Conservation (phyloP, 2,797 vertebrate genomes). For the Tamandua tetradactyla region DNA sequence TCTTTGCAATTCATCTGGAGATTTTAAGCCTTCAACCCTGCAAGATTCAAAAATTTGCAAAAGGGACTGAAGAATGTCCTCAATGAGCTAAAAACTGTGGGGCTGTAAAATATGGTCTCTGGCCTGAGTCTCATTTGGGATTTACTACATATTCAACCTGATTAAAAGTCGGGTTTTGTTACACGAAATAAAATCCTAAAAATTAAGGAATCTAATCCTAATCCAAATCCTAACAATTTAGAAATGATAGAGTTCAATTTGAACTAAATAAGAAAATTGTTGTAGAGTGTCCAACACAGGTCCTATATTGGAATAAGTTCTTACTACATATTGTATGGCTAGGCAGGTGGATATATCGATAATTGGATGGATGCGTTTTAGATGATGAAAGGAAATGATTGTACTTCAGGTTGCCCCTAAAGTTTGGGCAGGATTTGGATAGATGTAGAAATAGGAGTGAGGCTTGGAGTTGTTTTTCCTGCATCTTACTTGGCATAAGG, state of each 20-base stretch:
- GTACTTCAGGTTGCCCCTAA: not conserved
- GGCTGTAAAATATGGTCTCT: not conserved
- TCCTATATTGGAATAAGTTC: not conserved
- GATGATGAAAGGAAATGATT: not conserved
- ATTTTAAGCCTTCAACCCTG: not conserved
- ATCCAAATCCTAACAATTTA: conserved; percentile 12
- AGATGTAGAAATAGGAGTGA: not conserved
- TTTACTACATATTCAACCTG: not conserved
- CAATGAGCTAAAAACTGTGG: not conserved
- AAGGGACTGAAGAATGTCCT: not conserved
- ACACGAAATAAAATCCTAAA: too few species aligned
- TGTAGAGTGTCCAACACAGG: not conserved
- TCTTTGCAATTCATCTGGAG: conserved; percentile 35
- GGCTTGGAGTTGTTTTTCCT: not conserved
- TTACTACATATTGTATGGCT: not conserved
- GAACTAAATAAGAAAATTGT: not conserved
- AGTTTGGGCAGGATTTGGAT: not conserved
- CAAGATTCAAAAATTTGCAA: not conserved
- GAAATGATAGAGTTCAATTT: not conserved
- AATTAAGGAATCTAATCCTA: too few species aligned
- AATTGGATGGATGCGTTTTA: not conserved
- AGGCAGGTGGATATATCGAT: not conserved
- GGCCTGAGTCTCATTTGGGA: not conserved
- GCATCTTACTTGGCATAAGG: not conserved
- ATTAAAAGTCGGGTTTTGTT: conserved; percentile 17